phyloP scores from a whole-genome alignment of 2,797 vertebrate species.

The Scleropages formosus region DNA sequence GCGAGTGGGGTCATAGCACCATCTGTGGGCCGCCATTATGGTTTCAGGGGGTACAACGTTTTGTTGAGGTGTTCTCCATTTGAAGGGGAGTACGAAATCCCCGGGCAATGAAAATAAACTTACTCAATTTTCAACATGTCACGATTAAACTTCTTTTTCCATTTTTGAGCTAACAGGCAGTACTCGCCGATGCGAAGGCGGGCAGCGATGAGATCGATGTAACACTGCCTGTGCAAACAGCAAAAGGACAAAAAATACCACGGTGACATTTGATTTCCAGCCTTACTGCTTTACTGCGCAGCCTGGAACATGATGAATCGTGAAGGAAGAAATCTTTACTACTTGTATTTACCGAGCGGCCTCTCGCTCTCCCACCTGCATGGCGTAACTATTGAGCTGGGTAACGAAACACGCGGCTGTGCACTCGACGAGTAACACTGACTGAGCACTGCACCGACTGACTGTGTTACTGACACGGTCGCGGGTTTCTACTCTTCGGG shows the following conservation, averaged over 20 bases:
- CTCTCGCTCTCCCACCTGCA: too few species aligned
- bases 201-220: conserved; percentile 13
- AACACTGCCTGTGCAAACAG: conserved; percentile 3
- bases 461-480: too few species aligned
- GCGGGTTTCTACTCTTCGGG: too few species aligned
- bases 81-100: conserved; percentile 21
- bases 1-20: conserved; percentile 11
- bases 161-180: not conserved
- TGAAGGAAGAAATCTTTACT: too few species aligned
- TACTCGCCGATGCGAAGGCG: not conserved
- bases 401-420: too few species aligned
- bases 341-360: too few species aligned
- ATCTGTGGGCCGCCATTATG: conserved; percentile 33
- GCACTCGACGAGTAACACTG: too few species aligned
- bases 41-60: conserved; percentile 10
- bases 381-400: too few species aligned
- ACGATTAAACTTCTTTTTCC: not conserved
- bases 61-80: conserved; percentile 17
- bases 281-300: too few species aligned
- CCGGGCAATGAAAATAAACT: conserved; percentile 4
- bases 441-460: too few species aligned
- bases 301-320: too few species aligned
- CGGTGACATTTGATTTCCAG: too few species aligned
- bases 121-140: not conserved
- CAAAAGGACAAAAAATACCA: not conserved